A percentile compares a stretch with the other conserved stretches of the same genome.
Conservation (phyloP, 2,888 invertebrate species). For the Oxycera nigricornis region DNA sequence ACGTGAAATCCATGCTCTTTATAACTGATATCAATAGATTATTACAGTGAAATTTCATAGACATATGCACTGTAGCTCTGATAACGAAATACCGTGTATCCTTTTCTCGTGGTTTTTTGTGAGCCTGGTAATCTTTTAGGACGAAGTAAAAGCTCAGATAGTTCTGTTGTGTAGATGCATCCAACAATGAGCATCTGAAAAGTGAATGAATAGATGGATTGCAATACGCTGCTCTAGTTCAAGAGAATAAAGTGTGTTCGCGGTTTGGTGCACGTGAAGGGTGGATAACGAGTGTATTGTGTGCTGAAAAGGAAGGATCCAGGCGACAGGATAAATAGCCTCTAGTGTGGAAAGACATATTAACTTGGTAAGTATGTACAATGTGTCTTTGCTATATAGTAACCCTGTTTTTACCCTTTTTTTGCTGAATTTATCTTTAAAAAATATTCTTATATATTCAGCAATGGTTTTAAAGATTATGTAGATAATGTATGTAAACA, state of each 20-base stretch:
- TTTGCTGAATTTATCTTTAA: no score
- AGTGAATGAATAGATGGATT: not conserved
- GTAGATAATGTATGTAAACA: no score
- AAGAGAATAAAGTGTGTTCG: not conserved
- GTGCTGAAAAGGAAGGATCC: not conserved
- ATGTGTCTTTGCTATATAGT: no score
- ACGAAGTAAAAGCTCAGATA: not conserved
- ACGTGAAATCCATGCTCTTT: no score
- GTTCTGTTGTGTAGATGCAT: not conserved
- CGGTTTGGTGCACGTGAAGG: not conserved
- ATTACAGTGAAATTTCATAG: no score
- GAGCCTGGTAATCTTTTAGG: not conserved
- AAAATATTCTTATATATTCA: no score
- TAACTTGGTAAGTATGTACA: no score
- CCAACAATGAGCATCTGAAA: not conserved
- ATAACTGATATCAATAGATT: no score
- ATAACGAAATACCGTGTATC: not conserved
- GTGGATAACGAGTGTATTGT: not conserved
- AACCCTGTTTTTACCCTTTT: no score
- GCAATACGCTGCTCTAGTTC: not conserved
- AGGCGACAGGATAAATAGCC: not conserved
- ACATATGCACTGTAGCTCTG: no score
- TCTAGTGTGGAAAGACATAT: not conserved
- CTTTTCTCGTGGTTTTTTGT: not conserved
- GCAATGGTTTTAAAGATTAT: no score